Base-by-base conservation (phyloP, 1,140 invertebrate species). In the Calycopis cecrops region DNA sequence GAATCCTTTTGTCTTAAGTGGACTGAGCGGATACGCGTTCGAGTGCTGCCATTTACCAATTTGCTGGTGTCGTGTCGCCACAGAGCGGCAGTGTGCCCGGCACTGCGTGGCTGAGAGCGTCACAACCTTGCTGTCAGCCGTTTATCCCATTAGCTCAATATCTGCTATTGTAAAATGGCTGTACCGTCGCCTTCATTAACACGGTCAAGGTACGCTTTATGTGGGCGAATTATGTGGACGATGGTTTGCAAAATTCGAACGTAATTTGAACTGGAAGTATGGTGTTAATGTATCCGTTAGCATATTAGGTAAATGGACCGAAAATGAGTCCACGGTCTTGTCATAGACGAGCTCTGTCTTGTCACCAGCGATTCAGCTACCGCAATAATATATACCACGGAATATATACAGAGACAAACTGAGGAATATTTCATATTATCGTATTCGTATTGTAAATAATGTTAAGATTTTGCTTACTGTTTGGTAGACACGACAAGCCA, bases 41-140 rank as follows among this genome's bases (percentile, higher is more conserved):
- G 77, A 84, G 77, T 80, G 76, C 77, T 73, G 66, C 67, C 68
- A 84, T 86, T 85, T 82, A 72, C 66, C 79, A 86, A 86, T 86
- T 81, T 79, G 69, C 51, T 65, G 56, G 60, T 63, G 67, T 71
- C 73, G 73, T 74, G 78, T 78, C 68, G 67, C 68, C 66, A 62
- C 67, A 70, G 72, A 72, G 67, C 72, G 74, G 65, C 67, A 52
- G 68, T 65, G 71, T 67, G 69, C 71, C 71, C 70, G 70, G 73
- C 67, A 76, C 71, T 76, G 77, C 67, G 68, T 73, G 65, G 71
- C 67, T 69, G 70, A 55, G 56, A 62, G 67, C 59, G 66, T 72
- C 70, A 72, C 79, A 81, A 77, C 82, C 82, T 85, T 85, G 82
- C 69, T 68, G 62, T 71, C 73, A 76, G 70, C 71, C 82, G 74